These are phyloP conservation scores for Choloepus didactylus DNA, from an alignment of 2,797 vertebrate species.

Conservation along the genomic window DNA sequence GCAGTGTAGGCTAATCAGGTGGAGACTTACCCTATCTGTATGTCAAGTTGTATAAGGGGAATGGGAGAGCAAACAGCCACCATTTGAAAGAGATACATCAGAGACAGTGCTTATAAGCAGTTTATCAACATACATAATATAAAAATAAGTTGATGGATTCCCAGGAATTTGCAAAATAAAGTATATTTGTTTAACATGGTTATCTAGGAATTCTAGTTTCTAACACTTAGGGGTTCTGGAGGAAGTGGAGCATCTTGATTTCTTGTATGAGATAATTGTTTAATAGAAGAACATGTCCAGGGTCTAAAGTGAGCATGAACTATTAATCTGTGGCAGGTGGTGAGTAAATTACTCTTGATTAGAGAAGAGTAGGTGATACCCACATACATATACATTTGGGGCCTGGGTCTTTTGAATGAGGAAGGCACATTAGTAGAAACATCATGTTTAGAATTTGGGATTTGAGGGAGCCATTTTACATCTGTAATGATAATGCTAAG, in stretches of 20 bases:
- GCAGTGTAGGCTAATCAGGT: not conserved
- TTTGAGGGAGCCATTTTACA: not conserved
- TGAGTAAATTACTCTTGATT: not conserved
- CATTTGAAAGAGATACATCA: not conserved
- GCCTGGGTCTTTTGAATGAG: not conserved
- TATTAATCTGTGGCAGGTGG: not conserved
- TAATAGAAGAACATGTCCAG: not conserved
- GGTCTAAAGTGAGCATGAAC: not conserved
- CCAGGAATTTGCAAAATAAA: not conserved
- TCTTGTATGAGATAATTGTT: not conserved
- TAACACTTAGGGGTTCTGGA: not conserved
- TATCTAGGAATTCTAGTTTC: conserved; percentile 9
- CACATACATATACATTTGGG: not conserved
- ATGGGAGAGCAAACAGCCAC: not conserved
- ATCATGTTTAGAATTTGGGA: not conserved
- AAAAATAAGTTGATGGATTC: not conserved
- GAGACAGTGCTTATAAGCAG: not conserved
- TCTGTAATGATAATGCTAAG: not conserved
- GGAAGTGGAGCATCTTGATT: not conserved
- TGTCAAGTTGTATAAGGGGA: not conserved
- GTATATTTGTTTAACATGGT: not conserved
- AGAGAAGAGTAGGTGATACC: conserved; percentile 12
- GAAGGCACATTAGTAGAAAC: not conserved
- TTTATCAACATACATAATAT: not conserved
- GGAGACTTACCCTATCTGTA: not conserved